Evolutionary conservation across 1,140 invertebrate species (phyloP), one percentile per base, ranked within the genome.

Genomic region (Caerostris extrusa): DNA sequence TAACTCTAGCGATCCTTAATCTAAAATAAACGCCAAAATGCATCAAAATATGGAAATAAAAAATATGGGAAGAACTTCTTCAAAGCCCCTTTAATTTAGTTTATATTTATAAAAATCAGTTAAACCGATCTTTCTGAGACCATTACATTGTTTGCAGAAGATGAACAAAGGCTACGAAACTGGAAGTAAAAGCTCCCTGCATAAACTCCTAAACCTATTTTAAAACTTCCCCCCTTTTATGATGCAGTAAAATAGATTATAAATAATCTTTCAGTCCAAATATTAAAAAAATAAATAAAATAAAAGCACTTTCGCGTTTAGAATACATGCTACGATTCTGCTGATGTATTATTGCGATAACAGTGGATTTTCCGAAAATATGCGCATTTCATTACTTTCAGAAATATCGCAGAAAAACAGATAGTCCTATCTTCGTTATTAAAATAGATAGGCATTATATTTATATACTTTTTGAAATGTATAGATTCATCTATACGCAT

Each of bases 181-280:
- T 34, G 0, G 34, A 34, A 34, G 34, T 17, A 3, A 61, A 64
- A 64, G 14, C 14, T 64, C n/a, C n/a, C 61, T 17, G 10, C 61
- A 17, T 14, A 34, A 64, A 5, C 2, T 14, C 61, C 61, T 5
- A 34, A 34, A 34, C 34, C 34, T 34, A 34, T 34, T 71, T 19
- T 10, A 71, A 71, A 71, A 71, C 19, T 34, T 10, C 34, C 5
- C 34, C 12, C 19, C 3, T 10, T 77, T 77, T 12, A 77, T 4
- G 34, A n/a, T 58, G 55, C 56, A 83, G 56, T 56, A 58, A 56
- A 83, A 83, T 58, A n/a, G 56, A 83, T 83, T 57, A 83, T 83
- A 58, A 83, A 83, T 58, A 83, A 57, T 19, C 55, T 17, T n/a
- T 3, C 56, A n/a, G 17, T 8, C 7, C n/a, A 19, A 58, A 19